A percentile compares a stretch with the other conserved stretches of the same genome.
phyloP scores from a whole-genome alignment of 92 coral and sea anemone species.

The Umimayanthus kanabou region DNA sequence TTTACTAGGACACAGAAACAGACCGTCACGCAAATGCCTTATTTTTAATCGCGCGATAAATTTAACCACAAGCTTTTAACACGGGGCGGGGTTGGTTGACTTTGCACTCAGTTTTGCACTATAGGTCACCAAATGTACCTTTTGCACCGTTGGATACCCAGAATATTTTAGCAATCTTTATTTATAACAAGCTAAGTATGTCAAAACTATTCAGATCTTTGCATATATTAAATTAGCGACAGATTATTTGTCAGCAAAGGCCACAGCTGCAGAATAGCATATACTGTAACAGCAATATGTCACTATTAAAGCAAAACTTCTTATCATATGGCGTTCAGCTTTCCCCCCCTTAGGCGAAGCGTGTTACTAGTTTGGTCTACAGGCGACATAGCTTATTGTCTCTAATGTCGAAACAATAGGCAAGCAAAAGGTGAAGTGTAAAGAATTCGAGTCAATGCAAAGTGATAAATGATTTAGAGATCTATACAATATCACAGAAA shows the following conservation, averaged over 20 bases:
- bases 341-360: slow-evolving; percentile 23
- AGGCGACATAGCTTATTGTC: slow-evolving; percentile 12
- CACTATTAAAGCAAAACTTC: not conserved
- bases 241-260: not conserved
- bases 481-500: slow-evolving; percentile 27
- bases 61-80: slow-evolving; percentile 24
- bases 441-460: slow-evolving; percentile 33
- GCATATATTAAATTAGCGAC: not conserved
- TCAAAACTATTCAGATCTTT: not conserved
- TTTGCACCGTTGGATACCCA: slow-evolving; percentile 7
- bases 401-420: slow-evolving; percentile 2
- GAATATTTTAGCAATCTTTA: not conserved
- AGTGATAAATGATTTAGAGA: slow-evolving; percentile 41
- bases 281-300: not conserved
- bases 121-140: not conserved
- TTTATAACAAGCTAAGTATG: not conserved
- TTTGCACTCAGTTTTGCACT: not conserved
- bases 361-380: slow-evolving; percentile 32
- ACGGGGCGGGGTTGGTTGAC: slow-evolving; percentile 15
- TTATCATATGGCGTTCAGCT: not conserved
- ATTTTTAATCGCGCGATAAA: not conserved
- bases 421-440: slow-evolving; percentile 16
- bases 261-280: not conserved
- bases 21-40: not conserved
- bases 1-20: slow-evolving; percentile 16